phyloP scores from a whole-genome alignment of 2,888 invertebrate species.

The Amphipyra berbera region DNA sequence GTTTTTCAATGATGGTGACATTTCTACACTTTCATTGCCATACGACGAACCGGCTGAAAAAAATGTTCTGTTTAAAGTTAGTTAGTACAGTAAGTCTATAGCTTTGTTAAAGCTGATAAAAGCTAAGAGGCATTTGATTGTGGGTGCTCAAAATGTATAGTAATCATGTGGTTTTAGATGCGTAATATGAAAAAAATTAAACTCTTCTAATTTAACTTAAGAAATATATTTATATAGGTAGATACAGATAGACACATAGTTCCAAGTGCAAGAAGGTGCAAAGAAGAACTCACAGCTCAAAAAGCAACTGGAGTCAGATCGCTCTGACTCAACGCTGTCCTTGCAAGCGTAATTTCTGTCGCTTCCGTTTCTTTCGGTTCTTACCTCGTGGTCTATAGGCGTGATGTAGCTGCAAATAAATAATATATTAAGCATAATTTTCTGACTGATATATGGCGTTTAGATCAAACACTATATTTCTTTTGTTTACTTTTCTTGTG shows the following conservation, averaged over 20 bases:
- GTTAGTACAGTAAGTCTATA: neutral
- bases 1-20: slow-evolving; percentile 84
- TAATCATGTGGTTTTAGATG: too few relatives aligned
- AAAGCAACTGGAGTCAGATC: slow-evolving; percentile 88
- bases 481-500: too few relatives aligned
- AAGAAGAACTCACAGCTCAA: slow-evolving; percentile 85
- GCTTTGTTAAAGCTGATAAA: slow-evolving; percentile 35
- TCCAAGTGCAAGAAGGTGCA: too few relatives aligned
- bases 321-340: slow-evolving; percentile 79
- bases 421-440: neutral
- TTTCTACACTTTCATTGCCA: slow-evolving; percentile 86
- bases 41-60: slow-evolving; percentile 85
- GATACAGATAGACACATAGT: too few relatives aligned
- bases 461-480: too few relatives aligned
- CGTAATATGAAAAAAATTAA: too few relatives aligned
- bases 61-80: slow-evolving; percentile 1
- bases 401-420: slow-evolving; percentile 81
- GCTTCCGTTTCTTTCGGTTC: slow-evolving; percentile 68
- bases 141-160: neutral
- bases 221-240: too few relatives aligned
- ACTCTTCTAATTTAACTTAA: too few relatives aligned
- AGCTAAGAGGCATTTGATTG: slow-evolving; percentile 49
- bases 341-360: slow-evolving; percentile 78
- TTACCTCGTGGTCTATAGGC: slow-evolving; percentile 87
- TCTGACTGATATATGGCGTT: neutral